Conservation (phyloP, 2,888 invertebrate genomes). For the Trachelus tabidus region DNA sequence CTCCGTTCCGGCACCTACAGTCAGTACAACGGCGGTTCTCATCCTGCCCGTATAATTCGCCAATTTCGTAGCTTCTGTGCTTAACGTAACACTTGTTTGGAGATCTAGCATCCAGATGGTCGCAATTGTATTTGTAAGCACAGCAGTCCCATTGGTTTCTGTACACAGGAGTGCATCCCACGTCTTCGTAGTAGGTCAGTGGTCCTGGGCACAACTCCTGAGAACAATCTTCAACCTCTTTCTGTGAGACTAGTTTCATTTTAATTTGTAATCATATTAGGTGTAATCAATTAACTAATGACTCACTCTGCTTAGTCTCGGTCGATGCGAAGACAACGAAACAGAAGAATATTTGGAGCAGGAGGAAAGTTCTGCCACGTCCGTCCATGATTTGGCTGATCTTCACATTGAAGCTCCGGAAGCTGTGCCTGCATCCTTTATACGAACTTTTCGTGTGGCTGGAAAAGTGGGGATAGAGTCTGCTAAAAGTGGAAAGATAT, state of each 20-base stretch:
- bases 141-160: conserved; percentile 42
- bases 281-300: neutral
- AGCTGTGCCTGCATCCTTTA: neutral
- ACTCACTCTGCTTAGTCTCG: neutral
- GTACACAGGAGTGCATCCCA: conserved; percentile 46
- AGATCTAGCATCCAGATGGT: conserved; percentile 35
- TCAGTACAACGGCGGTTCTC: too few relatives aligned
- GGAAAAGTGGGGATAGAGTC: too few relatives aligned
- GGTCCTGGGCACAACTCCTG: conserved; percentile 48
- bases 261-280: too few relatives aligned
- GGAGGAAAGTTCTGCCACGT: neutral
- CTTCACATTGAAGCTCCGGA: neutral
- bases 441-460: neutral
- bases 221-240: conserved; percentile 29
- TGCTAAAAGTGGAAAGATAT: too few relatives aligned
- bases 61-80: conserved; percentile 37
- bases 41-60: conserved; percentile 23
- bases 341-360: neutral
- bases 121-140: conserved; percentile 46
- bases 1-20: too few relatives aligned
- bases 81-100: conserved; percentile 48
- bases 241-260: too few relatives aligned
- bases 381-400: neutral
- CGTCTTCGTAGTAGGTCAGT: conserved; percentile 37
- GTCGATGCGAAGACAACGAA: neutral